A percentile compares a stretch with the other conserved stretches of the same genome.
phyloP scores from a whole-genome alignment of 2,797 vertebrate species.

The Sylvia borin region DNA sequence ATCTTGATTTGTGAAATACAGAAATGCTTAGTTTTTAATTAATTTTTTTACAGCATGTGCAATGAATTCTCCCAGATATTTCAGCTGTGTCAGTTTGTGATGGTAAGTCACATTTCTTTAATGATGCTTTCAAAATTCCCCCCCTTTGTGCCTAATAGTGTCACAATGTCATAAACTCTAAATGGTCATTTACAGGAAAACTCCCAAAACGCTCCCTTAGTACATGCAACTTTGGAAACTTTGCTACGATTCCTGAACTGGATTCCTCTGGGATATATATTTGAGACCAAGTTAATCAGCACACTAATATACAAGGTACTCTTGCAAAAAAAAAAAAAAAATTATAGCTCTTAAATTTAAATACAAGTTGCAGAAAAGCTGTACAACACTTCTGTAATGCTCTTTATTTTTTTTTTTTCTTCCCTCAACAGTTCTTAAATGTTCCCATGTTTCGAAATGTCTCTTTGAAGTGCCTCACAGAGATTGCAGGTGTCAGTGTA shows the following conservation, averaged over 20 bases:
- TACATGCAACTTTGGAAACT: slow-evolving; percentile 96
- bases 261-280: slow-evolving; percentile 98
- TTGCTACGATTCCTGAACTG: slow-evolving; percentile 96
- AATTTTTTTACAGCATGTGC: slow-evolving; percentile 87
- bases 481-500: slow-evolving; percentile 96
- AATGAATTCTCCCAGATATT: slow-evolving; percentile 99
- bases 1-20: not conserved
- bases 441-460: slow-evolving; percentile 99
- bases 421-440: slow-evolving; percentile 87
- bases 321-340: not conserved
- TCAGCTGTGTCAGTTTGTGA: slow-evolving; percentile 98
- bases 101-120: slow-evolving; percentile 80
- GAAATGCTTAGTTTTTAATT: not conserved
- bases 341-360: not conserved
- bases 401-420: not conserved
- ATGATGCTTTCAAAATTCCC: not conserved
- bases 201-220: slow-evolving; percentile 96
- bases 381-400: not conserved
- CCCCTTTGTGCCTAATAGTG: not conserved
- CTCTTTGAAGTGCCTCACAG: slow-evolving; percentile 97
- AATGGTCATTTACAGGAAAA: slow-evolving; percentile 84
- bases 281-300: slow-evolving; percentile 98
- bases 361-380: not conserved
- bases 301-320: slow-evolving; percentile 96
- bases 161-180: not conserved